These are phyloP conservation scores for Geophilus truncorum DNA, from an alignment of 2,888 invertebrate genomes.

Conservation along the genomic window DNA sequence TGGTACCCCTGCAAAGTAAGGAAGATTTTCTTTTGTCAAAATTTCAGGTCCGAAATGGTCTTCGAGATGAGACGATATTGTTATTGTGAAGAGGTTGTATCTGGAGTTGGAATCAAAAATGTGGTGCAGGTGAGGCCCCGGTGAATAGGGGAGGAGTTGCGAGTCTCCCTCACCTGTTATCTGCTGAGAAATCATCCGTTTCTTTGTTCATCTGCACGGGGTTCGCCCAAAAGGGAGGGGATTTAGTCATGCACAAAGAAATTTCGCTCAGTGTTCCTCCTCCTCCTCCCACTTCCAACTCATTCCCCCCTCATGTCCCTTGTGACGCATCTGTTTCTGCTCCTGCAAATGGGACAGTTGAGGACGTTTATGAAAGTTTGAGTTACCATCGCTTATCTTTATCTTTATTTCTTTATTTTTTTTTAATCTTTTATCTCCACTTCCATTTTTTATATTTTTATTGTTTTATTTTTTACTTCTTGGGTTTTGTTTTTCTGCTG, in stretches of 20 bases:
- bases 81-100: background rate
- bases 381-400: background rate
- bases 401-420: background rate
- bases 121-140: slow-evolving; percentile 18
- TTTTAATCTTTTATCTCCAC: background rate
- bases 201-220: slow-evolving; percentile 19
- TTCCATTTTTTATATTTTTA: background rate
- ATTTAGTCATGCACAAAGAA: slow-evolving; percentile 18
- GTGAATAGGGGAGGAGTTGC: slow-evolving; percentile 24
- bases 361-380: background rate
- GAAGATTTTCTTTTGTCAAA: background rate
- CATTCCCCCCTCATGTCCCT: background rate
- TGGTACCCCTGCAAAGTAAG: background rate
- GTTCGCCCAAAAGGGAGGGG: slow-evolving; percentile 23
- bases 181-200: slow-evolving; percentile 22
- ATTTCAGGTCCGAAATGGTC: background rate
- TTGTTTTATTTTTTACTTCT: background rate
- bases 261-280: background rate
- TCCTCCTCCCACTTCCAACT: background rate
- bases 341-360: slow-evolving; percentile 8
- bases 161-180: slow-evolving; percentile 15
- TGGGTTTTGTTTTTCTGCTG: background rate
- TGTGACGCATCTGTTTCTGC: slow-evolving; percentile 1
- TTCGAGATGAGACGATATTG: background rate
- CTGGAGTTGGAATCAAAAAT: background rate